These are phyloP conservation scores for Lates calcarifer DNA, from an alignment of 2,113 vertebrate genomes.

Conservation along the genomic window DNA sequence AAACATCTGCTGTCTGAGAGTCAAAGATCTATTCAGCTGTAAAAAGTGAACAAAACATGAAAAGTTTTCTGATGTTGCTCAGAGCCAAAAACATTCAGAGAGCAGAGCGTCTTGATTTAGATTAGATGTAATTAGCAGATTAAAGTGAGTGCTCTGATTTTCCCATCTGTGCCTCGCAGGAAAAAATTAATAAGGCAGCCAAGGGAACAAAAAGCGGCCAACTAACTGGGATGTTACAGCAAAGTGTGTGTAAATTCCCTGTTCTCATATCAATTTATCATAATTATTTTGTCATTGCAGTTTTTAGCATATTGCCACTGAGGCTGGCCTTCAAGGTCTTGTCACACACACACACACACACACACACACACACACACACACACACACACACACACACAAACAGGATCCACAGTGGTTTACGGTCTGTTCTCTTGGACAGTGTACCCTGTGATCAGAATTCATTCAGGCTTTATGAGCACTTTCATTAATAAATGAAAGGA, in stretches of 20 bases:
- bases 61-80: conserved; percentile 4
- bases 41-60: conserved; percentile 2
- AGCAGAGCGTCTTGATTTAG: conserved; percentile 31
- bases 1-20: not conserved
- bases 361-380: conserved; percentile 15
- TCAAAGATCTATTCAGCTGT: conserved; percentile 1
- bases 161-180: conserved; percentile 46
- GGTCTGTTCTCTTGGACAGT: conserved; percentile 46
- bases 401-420: conserved; percentile 41
- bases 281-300: conserved; percentile 46
- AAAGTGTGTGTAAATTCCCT: conserved; percentile 8
- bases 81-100: conserved; percentile 16
- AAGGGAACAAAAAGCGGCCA: conserved; percentile 48
- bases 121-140: conserved; percentile 44
- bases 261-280: conserved; percentile 40
- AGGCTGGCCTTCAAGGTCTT: conserved; percentile 36
- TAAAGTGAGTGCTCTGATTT: conserved; percentile 28
- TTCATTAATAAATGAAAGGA: conserved; percentile 46
- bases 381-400: conserved; percentile 25
- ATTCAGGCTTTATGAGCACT: conserved; percentile 26
- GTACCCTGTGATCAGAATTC: conserved; percentile 46
- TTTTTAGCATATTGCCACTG: conserved; percentile 27
- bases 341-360: not conserved
- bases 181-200: conserved; percentile 20
- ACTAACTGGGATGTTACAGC: conserved; percentile 25